Conservation (phyloP, 2,113 vertebrate genomes). For the Prinia subflava region DNA sequence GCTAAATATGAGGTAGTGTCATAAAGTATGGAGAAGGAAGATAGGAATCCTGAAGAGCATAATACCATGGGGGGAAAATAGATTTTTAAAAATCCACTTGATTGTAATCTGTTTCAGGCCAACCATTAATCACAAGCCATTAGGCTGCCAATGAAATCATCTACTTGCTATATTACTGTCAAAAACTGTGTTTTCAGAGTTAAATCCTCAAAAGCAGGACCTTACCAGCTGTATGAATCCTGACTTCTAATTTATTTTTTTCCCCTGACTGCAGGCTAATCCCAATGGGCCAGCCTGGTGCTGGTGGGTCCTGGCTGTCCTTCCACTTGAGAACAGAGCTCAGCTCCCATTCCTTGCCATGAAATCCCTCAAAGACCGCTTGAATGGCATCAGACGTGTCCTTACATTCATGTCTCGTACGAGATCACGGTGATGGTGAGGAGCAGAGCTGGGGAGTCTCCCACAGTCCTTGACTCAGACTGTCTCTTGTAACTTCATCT, state of each 20-base stretch:
- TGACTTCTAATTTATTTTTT: not conserved
- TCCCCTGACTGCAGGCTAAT: conserved; percentile 59
- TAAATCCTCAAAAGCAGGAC: not conserved
- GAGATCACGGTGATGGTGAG: conserved; percentile 28
- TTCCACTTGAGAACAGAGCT: conserved; percentile 79
- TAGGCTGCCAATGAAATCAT: not conserved
- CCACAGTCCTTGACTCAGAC: not conserved
- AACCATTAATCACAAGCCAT: not conserved
- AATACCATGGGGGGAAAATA: not conserved
- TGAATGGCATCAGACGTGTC: conserved; percentile 75
- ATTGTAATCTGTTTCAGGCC: not conserved
- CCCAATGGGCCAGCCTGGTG: conserved; percentile 82
- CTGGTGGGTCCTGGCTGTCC: conserved; percentile 82
- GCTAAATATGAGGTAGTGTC: not conserved
- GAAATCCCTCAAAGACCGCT: conserved; percentile 76
- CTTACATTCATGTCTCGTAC: conserved; percentile 75
- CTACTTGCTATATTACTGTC: not conserved
- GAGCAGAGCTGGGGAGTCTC: not conserved
- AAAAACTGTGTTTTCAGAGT: not conserved
- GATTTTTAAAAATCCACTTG: not conserved
- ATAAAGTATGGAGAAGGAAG: not conserved
- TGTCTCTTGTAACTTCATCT: conserved; percentile 58
- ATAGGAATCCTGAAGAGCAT: not conserved
- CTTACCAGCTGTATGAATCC: not conserved
- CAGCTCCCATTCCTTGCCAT: conserved; percentile 81